A percentile compares a stretch with the other conserved stretches of the same genome.
Evolutionary conservation across 1,140 invertebrate species (phyloP).

Genomic region (Hycleus cichorii): DNA sequence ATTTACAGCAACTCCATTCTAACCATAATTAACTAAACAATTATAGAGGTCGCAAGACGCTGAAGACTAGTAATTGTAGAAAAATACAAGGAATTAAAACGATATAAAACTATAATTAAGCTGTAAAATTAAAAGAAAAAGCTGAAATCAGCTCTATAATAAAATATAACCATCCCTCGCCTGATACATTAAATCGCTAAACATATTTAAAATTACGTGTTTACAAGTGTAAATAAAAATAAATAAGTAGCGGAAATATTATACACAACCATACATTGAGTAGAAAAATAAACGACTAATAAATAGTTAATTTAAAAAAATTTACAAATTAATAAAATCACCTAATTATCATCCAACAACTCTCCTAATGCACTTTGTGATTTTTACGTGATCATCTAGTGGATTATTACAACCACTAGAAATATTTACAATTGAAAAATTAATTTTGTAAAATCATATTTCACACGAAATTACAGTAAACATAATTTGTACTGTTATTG

Average conservation of each 20-base stretch:
- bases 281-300: slow-evolving; percentile 9
- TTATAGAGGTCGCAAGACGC: neutral
- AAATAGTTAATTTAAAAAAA: slow-evolving; percentile 8
- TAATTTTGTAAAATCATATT: neutral
- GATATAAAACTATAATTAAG: neutral
- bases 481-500: slow-evolving; percentile 16
- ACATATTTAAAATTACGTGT: neutral
- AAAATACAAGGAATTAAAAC: slow-evolving; percentile 3
- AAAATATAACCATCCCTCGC: neutral
- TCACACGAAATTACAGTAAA: neutral
- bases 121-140: no score
- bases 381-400: slow-evolving; percentile 1
- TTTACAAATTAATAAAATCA: neutral
- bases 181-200: neutral
- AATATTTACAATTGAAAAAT: neutral
- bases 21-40: slow-evolving; percentile 4
- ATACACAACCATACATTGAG: slow-evolving; percentile 16
- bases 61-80: slow-evolving; percentile 3
- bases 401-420: neutral
- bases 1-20: neutral
- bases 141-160: no score
- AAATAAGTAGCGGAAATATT: neutral
- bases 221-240: neutral
- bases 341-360: slow-evolving; percentile 3
- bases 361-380: slow-evolving; percentile 18